phyloP scores from a whole-genome alignment of 2,797 vertebrate genomes.

The Cyclura pinguis region DNA sequence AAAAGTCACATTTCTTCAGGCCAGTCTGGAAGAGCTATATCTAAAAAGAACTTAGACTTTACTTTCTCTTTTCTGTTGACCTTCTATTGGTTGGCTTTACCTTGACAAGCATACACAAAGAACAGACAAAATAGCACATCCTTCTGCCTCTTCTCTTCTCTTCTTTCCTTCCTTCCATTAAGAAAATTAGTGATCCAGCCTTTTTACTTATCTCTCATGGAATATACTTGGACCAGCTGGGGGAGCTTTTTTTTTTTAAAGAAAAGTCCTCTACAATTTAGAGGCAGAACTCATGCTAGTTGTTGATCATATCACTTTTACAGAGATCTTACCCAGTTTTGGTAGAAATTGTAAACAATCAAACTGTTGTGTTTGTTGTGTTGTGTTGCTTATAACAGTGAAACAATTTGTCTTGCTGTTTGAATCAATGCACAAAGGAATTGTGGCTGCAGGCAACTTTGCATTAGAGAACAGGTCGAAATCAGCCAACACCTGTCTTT shows the following conservation, averaged over 20 bases:
- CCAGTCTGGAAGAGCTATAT: no score
- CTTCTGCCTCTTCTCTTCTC: neutral
- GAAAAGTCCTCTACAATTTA: neutral
- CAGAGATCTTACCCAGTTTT: neutral
- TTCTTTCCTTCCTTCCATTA: neutral
- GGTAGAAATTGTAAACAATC: neutral
- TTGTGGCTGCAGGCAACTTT: neutral
- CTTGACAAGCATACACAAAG: conserved; percentile 19
- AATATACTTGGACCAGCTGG: conserved; percentile 16
- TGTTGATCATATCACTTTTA: neutral
- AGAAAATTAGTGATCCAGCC: neutral
- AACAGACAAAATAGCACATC: neutral
- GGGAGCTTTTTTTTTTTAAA: neutral
- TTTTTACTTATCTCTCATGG: neutral
- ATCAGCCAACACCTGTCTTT: neutral
- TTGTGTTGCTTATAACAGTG: no score
- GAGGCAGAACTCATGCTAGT: neutral
- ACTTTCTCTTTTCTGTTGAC: conserved; percentile 49
- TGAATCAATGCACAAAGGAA: neutral
- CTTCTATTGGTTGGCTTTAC: conserved; percentile 43
- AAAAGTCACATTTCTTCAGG: no score
- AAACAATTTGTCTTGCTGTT: neutral
- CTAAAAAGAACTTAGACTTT: neutral
- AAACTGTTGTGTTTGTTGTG: no score
- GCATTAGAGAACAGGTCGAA: neutral